phyloP scores from a whole-genome alignment of 53 echinoderm and acorn worm species.

The Holothuria scabra region DNA sequence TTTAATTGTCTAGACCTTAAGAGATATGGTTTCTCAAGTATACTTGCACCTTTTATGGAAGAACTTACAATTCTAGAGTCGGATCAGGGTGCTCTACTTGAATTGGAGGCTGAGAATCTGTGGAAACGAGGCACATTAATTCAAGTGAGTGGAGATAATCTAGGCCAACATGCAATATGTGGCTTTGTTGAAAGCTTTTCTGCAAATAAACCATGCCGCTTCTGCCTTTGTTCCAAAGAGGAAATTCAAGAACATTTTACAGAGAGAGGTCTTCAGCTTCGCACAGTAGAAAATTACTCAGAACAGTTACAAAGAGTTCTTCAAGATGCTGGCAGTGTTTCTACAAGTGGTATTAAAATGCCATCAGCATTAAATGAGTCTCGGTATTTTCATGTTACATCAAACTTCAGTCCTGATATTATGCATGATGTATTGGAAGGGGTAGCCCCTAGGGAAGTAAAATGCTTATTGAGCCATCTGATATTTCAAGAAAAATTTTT shows the following conservation, averaged over 20 bases:
- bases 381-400: conserved; percentile 53
- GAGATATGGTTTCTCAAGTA: conserved; percentile 54
- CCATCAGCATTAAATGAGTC: conserved; percentile 50
- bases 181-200: conserved; percentile 56
- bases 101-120: conserved; percentile 16
- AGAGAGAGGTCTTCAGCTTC: conserved; percentile 36
- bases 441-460: conserved; percentile 37
- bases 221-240: conserved; percentile 2
- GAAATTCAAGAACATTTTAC: neutral
- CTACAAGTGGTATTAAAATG: conserved; percentile 62
- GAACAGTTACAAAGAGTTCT: conserved; percentile 36
- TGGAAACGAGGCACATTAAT: conserved; percentile 49
- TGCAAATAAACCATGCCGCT: conserved; percentile 32
- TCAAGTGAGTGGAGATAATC: conserved; percentile 55
- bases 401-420: conserved; percentile 42
- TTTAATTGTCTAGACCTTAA: conserved; percentile 47
- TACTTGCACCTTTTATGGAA: conserved; percentile 58
- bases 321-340: conserved; percentile 32
- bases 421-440: conserved; percentile 65
- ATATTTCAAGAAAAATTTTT: conserved; percentile 55
- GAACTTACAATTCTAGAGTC: conserved; percentile 58
- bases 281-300: conserved; percentile 37
- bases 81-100: conserved; percentile 48
- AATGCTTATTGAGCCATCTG: conserved; percentile 21
- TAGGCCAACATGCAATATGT: conserved; percentile 50